These are phyloP conservation scores for Hyalella azteca DNA, from an alignment of 2,888 invertebrate species.

Conservation along the genomic window DNA sequence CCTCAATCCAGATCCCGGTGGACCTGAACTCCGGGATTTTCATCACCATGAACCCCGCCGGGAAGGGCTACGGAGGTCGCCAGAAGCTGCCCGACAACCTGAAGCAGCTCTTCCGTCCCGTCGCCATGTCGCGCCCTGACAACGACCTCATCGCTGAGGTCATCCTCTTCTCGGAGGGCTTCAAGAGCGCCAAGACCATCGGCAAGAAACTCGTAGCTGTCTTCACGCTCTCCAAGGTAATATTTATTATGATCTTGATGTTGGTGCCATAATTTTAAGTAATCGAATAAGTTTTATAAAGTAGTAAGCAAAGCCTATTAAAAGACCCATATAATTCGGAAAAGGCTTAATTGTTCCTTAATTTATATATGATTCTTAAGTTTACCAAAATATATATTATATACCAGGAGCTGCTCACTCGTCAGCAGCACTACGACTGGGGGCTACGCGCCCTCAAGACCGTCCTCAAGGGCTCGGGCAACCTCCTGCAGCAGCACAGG, in stretches of 20 bases:
- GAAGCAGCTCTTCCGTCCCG: conserved; percentile 90
- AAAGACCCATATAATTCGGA: too few species aligned
- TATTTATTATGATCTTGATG: too few species aligned
- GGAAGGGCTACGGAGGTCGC: conserved; percentile 93
- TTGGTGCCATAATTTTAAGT: too few species aligned
- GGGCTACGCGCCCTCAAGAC: conserved; percentile 94
- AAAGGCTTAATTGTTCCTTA: too few species aligned
- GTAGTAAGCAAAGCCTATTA: too few species aligned
- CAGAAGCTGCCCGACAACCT: conserved; percentile 93
- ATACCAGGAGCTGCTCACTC: conserved; percentile 78
- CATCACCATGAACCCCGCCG: conserved; percentile 96
- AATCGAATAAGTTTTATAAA: too few species aligned
- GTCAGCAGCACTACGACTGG: conserved; percentile 98
- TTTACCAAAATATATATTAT: too few species aligned
- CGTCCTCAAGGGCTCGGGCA: conserved; percentile 79
- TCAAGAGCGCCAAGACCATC: conserved; percentile 75
- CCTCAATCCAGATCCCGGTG: conserved; percentile 59
- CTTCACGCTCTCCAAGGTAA: conserved; percentile 78
- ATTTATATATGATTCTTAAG: too few species aligned
- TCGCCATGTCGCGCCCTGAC: conserved; percentile 94
- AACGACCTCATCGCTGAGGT: conserved; percentile 85
- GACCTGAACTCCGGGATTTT: conserved; percentile 72
- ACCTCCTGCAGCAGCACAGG: conserved; percentile 67
- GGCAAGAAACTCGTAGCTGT: conserved; percentile 86
- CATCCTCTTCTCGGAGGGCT: conserved; percentile 88